Evolutionary conservation across 2,113 vertebrate species (phyloP).

Genomic region (Hassar affinis): DNA sequence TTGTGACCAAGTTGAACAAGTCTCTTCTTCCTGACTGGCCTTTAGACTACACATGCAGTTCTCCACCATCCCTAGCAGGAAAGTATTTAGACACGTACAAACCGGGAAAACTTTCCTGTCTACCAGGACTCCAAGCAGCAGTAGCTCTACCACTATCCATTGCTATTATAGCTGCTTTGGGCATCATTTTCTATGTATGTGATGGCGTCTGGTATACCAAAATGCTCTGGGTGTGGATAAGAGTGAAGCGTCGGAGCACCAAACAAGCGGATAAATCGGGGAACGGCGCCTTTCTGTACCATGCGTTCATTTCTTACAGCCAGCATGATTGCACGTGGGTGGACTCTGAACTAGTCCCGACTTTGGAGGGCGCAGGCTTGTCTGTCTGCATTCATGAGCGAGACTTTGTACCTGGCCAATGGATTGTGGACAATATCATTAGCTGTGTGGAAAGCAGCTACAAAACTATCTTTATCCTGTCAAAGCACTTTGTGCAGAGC

Average conservation of each 20-base stretch:
- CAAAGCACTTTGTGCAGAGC: constrained; percentile 66
- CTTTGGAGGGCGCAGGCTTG: constrained; percentile 59
- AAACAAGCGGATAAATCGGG: constrained; percentile 50
- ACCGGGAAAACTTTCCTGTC: constrained; percentile 53
- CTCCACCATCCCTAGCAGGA: constrained; percentile 46
- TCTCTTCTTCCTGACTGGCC: constrained; percentile 65
- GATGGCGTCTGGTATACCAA: constrained; percentile 67
- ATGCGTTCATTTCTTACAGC: constrained; percentile 72
- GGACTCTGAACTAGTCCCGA: constrained; percentile 55
- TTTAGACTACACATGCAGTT: constrained; percentile 58
- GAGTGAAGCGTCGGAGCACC: constrained; percentile 58
- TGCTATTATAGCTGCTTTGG: constrained; percentile 19
- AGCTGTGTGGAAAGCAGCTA: constrained; percentile 68
- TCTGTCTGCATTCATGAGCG: constrained; percentile 67
- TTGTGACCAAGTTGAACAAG: constrained; percentile 60
- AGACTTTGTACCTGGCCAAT: constrained; percentile 69
- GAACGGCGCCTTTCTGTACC: constrained; percentile 55
- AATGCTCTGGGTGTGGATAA: constrained; percentile 71
- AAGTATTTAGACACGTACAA: constrained; percentile 49
- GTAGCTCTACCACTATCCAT: constrained; percentile 50
- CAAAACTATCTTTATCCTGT: constrained; percentile 71
- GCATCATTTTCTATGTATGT: constrained; percentile 55
- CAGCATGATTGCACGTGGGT: constrained; percentile 65
- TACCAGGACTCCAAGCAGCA: constrained; percentile 53
- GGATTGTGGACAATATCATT: constrained; percentile 72